Conservation (phyloP, 1,140 invertebrate genomes). For the Drosophila pruinosa region DNA sequence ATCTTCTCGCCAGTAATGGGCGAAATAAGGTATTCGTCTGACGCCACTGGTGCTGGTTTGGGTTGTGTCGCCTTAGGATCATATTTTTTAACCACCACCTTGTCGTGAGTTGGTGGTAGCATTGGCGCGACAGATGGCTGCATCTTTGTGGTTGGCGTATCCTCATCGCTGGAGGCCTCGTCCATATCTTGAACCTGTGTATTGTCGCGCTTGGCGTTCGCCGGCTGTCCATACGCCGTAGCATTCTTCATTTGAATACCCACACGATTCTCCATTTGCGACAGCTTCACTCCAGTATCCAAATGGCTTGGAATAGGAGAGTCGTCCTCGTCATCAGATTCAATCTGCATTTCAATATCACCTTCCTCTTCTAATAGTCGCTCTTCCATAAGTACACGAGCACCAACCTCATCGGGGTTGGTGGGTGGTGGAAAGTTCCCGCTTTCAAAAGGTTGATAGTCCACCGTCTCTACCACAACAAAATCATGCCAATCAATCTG, state of each 20-base stretch:
- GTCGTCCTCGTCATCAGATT: conserved; percentile 88
- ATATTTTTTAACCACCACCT: conserved; percentile 98
- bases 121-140: conserved; percentile 85
- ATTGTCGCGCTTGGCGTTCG: conserved; percentile 82
- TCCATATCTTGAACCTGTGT: conserved; percentile 94
- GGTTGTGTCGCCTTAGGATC: conserved; percentile 93
- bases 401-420: conserved; percentile 97
- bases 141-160: conserved; percentile 84
- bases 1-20: conserved; percentile 99
- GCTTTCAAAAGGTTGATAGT: conserved; percentile 98
- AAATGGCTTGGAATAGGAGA: conserved; percentile 65
- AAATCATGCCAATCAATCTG: conserved; percentile 99
- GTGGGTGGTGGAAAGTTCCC: conserved; percentile 98
- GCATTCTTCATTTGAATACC: conserved; percentile 83
- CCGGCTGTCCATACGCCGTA: conserved; percentile 61
- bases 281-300: conserved; percentile 82
- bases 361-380: conserved; percentile 83
- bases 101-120: conserved; percentile 94
- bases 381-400: conserved; percentile 93
- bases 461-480: conserved; percentile 99
- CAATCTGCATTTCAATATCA: conserved; percentile 88
- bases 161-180: conserved; percentile 92
- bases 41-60: conserved; percentile 84
- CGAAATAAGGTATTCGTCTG: conserved; percentile 97
- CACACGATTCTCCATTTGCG: conserved; percentile 86